Base-by-base conservation (phyloP, 2,888 invertebrate species). In the Chesias legatella region DNA sequence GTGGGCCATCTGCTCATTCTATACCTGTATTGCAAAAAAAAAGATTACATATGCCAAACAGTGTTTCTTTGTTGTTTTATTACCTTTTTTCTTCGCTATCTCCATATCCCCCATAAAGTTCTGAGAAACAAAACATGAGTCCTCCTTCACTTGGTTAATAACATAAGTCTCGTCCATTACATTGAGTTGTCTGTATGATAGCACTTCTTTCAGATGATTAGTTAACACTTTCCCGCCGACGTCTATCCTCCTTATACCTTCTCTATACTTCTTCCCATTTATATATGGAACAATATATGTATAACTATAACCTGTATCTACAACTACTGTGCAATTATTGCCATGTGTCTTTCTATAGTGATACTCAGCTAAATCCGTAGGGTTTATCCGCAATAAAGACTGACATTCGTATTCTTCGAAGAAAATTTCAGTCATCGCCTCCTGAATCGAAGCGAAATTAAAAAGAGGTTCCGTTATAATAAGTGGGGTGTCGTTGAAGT, bases 121-220 rank as follows among this genome's bases (percentile, higher is more conserved):
- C 54, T 91, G 89, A 0, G 98, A 94, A 0, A 99, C 97, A 85
- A 93, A 99, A 73, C 99, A 99, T 0, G 95, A 92, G 73, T 99
- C 99, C 80, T 99, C 99, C 77, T 99, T 99, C 0, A 94, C 95
- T 84, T 99, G 98, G 81, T 99, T 99, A 30, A 99, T 97, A 0
- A 99, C 98, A 81, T 95, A 98, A 0, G 98, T 98, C 79, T 99
- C 99, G 72, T 99, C 98, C 97, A 98, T 97, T 0, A 99, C 98
- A 88, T 99, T 97, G 28, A 99, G 81, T 70, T 99, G 98, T 26
- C 94, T 89, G 76, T 99, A 99, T 0, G 99, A 99, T 55, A 99
- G 93, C 8, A 98, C 92, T 79, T 99, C 99, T 76, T 99, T 99
- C 29, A 99, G 86, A 79, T 99, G 97, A 88, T 99, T 99, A 0